Evolutionary conservation across 1,140 invertebrate genomes (phyloP), one percentile per base, ranked within the genome.

Genomic region (Heliothis virescens): DNA sequence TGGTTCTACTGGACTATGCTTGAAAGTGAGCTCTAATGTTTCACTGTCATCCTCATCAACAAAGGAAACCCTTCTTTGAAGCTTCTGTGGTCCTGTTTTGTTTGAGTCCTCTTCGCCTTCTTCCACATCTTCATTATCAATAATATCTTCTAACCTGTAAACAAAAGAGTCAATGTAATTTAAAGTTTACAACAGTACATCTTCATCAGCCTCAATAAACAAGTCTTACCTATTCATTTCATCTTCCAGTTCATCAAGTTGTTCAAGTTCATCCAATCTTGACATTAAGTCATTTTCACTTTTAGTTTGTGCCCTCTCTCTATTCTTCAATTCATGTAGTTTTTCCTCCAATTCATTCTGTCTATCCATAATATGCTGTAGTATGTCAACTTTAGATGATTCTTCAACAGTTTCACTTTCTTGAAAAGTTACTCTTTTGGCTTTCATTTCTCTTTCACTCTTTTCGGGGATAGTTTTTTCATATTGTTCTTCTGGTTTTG

Each of bases 161-260:
- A 76, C 21, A 75, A 26, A 52, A 60, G 13, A 7, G 34, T 41
- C 4, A 41, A 10, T n/a, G 15, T 47, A 7, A n/a, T n/a, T 41
- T 16, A 57, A 57, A 3, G 18, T 5, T 18, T 55, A n/a, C 16
- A 0, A 57, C 4, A 11, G 16, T 2, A 41, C 5, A 41, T 41
- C 9, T 41, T 5, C 5, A 7, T 15, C 10, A 57, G 1, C 16
- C 55, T 2, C 7, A 57, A n/a, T 16, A 16, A 15, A 18, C 10
- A 10, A 26, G 1, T 60, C 12, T 78, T 87, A 95, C 94, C 91
- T 93, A 29, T 94, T 89, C 80, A 95, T 89, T 92, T 96, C 94
- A 89, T 96, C 95, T 91, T 96, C 94, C 34, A 96, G 79, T 83
- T 96, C 95, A 86, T 96, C 96, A 81, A 95, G 87, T 80, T 95